A percentile compares a stretch with the other conserved stretches of the same genome.
Conservation (phyloP, 2,113 vertebrate species). For the Odontesthes bonariensis region DNA sequence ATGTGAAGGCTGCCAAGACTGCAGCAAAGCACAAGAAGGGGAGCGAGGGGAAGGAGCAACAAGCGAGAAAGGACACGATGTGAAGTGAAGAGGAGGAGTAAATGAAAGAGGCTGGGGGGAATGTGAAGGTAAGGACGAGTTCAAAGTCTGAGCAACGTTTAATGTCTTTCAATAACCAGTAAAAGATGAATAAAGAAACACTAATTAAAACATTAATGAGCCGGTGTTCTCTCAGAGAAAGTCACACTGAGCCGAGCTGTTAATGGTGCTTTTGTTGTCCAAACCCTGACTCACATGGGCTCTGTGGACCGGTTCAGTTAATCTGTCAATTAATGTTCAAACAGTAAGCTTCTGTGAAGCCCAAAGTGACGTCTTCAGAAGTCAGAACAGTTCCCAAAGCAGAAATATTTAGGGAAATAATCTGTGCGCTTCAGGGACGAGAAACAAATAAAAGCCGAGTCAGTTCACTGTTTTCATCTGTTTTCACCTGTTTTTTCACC, state of each 20-base stretch:
- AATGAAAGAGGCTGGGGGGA: not conserved
- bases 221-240: not conserved
- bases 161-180: constrained; percentile 8
- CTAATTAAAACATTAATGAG: constrained; percentile 40
- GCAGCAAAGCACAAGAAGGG: constrained; percentile 49
- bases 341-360: too few relatives aligned
- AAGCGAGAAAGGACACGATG: not conserved
- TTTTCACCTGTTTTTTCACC: too few relatives aligned
- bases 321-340: too few relatives aligned
- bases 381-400: too few relatives aligned
- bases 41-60: not conserved
- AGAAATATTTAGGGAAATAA: too few relatives aligned
- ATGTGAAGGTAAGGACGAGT: not conserved
- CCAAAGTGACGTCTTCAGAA: too few relatives aligned
- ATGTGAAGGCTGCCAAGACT: constrained; percentile 59
- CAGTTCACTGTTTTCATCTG: too few relatives aligned
- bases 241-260: not conserved
- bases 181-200: constrained; percentile 20
- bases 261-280: too few relatives aligned
- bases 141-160: constrained; percentile 39
- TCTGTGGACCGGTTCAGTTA: too few relatives aligned
- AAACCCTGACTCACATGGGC: too few relatives aligned
- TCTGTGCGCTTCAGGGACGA: too few relatives aligned
- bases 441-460: too few relatives aligned
- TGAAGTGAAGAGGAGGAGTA: not conserved